Conservation (phyloP, 2,888 invertebrate species). For the Matsumyia berberina region DNA sequence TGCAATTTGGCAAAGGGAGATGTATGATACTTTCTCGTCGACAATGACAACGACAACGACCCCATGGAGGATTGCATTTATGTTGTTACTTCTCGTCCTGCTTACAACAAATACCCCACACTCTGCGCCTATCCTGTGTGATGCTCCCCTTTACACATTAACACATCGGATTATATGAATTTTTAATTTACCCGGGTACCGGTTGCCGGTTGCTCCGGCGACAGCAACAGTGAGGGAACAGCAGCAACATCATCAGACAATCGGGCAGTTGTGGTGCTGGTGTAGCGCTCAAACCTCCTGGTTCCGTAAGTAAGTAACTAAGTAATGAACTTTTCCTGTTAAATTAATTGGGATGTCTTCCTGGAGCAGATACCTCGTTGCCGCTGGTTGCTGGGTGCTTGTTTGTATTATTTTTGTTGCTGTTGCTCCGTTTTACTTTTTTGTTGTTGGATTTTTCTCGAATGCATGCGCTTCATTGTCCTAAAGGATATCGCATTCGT, state of each 20-base stretch:
- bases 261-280: constrained; percentile 14
- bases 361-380: constrained; percentile 32
- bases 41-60: constrained; percentile 4
- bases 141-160: constrained; percentile 60
- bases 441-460: constrained; percentile 31
- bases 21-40: constrained; percentile 2
- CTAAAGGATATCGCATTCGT: constrained; percentile 72
- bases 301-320: constrained; percentile 58
- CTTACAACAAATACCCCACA: constrained; percentile 15
- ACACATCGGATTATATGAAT: constrained; percentile 72
- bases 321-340: constrained; percentile 75
- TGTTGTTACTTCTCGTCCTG: neutral
- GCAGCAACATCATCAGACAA: constrained; percentile 34
- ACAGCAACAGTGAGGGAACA: no score
- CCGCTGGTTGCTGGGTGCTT: constrained; percentile 54
- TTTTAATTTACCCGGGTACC: constrained; percentile 67
- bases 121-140: constrained; percentile 9
- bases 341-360: constrained; percentile 74
- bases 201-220: constrained; percentile 37
- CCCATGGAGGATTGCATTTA: constrained; percentile 12
- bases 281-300: constrained; percentile 29
- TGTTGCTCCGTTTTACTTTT: constrained; percentile 12
- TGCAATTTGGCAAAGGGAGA: constrained; percentile 23
- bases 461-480: constrained; percentile 69
- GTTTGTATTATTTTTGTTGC: constrained; percentile 43